Base-by-base conservation (phyloP, 2,888 invertebrate genomes). In the Apotomis betuletana region DNA sequence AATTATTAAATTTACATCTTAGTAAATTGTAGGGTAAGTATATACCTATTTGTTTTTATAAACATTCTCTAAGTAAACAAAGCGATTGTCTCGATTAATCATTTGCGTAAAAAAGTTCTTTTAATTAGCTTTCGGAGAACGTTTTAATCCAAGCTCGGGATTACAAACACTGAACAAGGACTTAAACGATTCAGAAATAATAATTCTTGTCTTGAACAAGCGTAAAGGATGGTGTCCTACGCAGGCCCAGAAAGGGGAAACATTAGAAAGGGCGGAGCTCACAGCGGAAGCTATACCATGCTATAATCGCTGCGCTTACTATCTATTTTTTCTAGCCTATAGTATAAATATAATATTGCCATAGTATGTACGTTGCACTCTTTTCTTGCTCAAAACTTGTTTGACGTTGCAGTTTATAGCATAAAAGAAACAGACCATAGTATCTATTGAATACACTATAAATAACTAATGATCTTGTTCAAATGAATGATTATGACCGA, bases 171-270 rank as follows among this genome's bases (percentile, higher is more conserved):
- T 83, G 88, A 83, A 86, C 90, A 92, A 91, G 90, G 93, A 92
- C 92, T 93, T 93, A 92, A 93, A 91, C 89, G 92, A 92, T 93
- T 92, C 90, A 85, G 85, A 90, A 90, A 87, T 89, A 92, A 93
- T 92, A 93, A 91, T 92, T 93, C 92, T 92, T 91, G 88, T 90
- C 86, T 90, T 90, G 91, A 90, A 91, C 91, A 90, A 90, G 88
- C 88, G 89, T 88, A 88, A 87, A 88, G 86, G 81, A 84, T 83
- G 82, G 81, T 83, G 81, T 85, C 80, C 80, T 79, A 77, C 75
- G 75, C 76, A 78, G 79, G 80, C 78, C 76, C 77, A 76, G 78
- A 75, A 85, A 85, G 84, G 85, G 87, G 86, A 84, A 81, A 79
- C 76, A 70, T 75, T 77, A 75, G 46, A 73, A 61, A 77, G 78